Base-by-base conservation (phyloP, 1,140 invertebrate species). In the Lucilia cuprina region DNA sequence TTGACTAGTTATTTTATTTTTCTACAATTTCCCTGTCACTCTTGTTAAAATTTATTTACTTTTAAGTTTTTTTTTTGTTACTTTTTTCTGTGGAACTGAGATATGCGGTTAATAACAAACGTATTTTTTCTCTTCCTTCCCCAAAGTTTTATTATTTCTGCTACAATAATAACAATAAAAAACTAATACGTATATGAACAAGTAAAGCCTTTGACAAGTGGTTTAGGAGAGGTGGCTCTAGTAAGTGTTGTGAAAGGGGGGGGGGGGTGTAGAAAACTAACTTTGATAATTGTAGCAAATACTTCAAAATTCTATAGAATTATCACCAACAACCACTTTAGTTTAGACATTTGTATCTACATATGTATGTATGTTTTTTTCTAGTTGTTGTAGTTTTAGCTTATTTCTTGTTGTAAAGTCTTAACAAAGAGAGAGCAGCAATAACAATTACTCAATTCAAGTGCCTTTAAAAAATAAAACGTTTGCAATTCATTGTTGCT, bases 71-170 rank as follows among this genome's bases (percentile, higher is more conserved):
- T 30, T 21, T 70, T 70, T 60, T 60, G n/a, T 17, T 10, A 17
- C 50, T 21, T 70, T 70, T 60, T 60, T 60, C 55, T 12, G 5
- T 0, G 9, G 19, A 25, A 21, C 7, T 70, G n/a, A 70, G 65
- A 70, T 70, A 70, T n/a, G 19, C 65, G 65, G 65, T 70, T 70
- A 70, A 70, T 10, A 70, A 70, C 65, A 70, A 70, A 70, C n/a
- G 65, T n/a, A n/a, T 19, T 70, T 70, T 60, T 70, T 21, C n/a
- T n/a, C 55, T 60, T n/a, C 55, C 55, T 70, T 70, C 65, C 65
- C 65, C 19, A 7, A 30, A 25, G 3, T 21, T 21, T 70, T 70
- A 70, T 70, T 17, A 5, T 60, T 21, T 25, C 21, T 7, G n/a
- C 65, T 70, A 21, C 65, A 70, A 70, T 70, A 21, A 70, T 25